A percentile compares a stretch with the other conserved stretches of the same genome.
phyloP scores from a whole-genome alignment of 2,797 vertebrate species.

The Bufotes viridis region DNA sequence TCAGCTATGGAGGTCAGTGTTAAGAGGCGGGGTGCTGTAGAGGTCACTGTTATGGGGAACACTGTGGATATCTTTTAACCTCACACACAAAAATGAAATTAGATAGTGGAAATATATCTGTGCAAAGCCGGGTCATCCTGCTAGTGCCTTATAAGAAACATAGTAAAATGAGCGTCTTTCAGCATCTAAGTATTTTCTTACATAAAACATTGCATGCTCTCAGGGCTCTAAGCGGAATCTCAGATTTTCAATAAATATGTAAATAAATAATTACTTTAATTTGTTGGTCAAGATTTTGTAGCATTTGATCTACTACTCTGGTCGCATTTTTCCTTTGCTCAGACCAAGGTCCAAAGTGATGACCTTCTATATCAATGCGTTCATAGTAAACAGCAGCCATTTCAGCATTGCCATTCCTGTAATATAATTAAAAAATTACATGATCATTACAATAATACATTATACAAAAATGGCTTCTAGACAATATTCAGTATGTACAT shows the following conservation, averaged over 20 bases:
- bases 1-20: no score
- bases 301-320: conserved; percentile 78
- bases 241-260: neutral
- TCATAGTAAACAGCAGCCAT: conserved; percentile 92
- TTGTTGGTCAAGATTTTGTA: conserved; percentile 80
- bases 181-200: neutral
- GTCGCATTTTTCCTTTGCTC: conserved; percentile 79
- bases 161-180: neutral
- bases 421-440: neutral
- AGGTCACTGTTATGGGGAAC: no score
- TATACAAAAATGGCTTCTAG: neutral
- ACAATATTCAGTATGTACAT: neutral
- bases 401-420: conserved; percentile 75
- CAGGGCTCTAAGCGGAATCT: neutral
- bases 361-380: conserved; percentile 90
- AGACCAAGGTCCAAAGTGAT: conserved; percentile 88
- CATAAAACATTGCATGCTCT: neutral
- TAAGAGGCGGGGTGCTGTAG: no score
- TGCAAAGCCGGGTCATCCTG: no score
- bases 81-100: no score
- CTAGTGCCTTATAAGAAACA: neutral
- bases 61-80: no score
- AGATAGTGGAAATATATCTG: no score
- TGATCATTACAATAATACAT: neutral
- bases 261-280: conserved; percentile 79